Base-by-base conservation (phyloP, 2,113 vertebrate species). In the Sardina pilchardus region DNA sequence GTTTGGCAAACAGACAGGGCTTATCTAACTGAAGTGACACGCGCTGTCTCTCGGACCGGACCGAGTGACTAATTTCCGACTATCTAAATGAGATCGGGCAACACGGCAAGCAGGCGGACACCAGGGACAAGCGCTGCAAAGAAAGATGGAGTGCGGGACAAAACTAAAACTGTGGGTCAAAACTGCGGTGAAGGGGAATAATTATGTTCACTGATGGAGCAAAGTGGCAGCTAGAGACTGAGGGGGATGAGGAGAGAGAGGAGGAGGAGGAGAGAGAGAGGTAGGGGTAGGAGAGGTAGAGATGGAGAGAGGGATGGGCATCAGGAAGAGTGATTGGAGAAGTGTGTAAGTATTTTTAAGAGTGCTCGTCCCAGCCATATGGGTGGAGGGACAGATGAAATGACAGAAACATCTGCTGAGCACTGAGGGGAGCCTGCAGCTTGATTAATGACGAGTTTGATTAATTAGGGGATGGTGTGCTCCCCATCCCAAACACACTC, bases 31-130 rank as follows among this genome's bases (percentile, higher is more conserved):
- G 16, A 82, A 45, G 81, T 47, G 91, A 90, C 81, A 59, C 53
- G 56, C 83, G 85, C 86, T 85, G 89, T 91, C 87, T 91, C 89
- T 56, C 86, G 89, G 10, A 88, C 82, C 80, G 82, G 88, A 89
- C 86, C 88, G 90, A 91, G 89, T 89, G 90, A 87, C 92, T 92
- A 87, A 90, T 90, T 86, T 85, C 84, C 87, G 88, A 91, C 91
- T 91, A 93, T 93, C 91, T 92, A 92, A 94, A 94, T 91, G 86
- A 91, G 91, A 94, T 93, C 89, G 56, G 42, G 26, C 88, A 85
- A 87, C 87, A 90, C 90, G 91, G 47, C 71, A 71, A 86, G 59
- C n/a, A 80, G 9, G 80, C 21, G 43, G 78, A 50, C 21, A 30
- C 63, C 30, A 9, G 44, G 78, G 63, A 56, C 1, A 16, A 16